Percentiles rank a stretch among this genome's conserved stretches.
Conservation (phyloP, 2,113 vertebrate genomes). For the Phrynocephalus versicolor region DNA sequence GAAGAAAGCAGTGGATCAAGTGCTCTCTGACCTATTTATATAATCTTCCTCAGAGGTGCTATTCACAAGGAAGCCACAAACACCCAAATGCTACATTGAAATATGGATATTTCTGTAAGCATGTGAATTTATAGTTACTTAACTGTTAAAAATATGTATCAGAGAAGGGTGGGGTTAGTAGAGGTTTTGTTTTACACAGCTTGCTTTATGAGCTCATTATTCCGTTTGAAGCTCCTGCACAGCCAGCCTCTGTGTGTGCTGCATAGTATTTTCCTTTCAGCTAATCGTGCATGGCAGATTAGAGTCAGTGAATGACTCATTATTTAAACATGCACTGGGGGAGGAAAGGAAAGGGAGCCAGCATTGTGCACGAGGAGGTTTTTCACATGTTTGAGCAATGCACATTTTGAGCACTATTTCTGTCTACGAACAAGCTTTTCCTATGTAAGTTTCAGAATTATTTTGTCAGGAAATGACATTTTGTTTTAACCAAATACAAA, state of each 20-base stretch:
- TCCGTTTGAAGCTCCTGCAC: background rate
- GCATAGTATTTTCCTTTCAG: constrained; percentile 36
- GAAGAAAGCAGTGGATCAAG: constrained; percentile 7
- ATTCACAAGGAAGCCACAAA: background rate
- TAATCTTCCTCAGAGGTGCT: constrained; percentile 4
- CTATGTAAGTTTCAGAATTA: background rate
- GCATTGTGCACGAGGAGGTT: constrained; percentile 40
- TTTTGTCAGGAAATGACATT: constrained; percentile 19
- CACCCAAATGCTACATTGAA: background rate
- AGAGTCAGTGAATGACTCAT: constrained; percentile 40
- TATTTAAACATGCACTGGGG: constrained; percentile 54
- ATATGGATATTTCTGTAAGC: background rate
- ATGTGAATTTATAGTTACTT: background rate
- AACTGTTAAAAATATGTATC: background rate
- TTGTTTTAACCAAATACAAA: background rate
- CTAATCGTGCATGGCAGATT: constrained; percentile 27
- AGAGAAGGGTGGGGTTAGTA: background rate
- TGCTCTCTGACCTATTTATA: constrained; percentile 33
- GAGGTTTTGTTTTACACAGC: background rate
- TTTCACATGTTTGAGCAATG: constrained; percentile 47
- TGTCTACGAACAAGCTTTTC: constrained; percentile 32
- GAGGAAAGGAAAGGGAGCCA: constrained; percentile 37
- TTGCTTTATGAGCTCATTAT: background rate
- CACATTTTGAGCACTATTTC: constrained; percentile 37
- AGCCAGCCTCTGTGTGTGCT: background rate